Base-by-base conservation (phyloP, 2,113 vertebrate genomes). In the Triplophysa tibetana region DNA sequence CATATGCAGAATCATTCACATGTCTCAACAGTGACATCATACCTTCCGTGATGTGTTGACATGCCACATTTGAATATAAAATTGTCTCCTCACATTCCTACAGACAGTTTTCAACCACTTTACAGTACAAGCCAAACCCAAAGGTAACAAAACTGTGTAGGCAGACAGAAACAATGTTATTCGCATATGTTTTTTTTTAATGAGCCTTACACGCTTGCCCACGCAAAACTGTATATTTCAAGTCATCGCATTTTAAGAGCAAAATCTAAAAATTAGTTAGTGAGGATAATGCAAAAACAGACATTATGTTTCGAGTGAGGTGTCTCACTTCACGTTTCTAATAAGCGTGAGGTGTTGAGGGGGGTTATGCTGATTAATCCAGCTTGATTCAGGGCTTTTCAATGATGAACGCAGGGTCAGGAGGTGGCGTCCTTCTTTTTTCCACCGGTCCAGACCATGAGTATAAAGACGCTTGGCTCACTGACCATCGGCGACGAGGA, bases 111-210 rank as follows among this genome's bases (percentile, higher is more conserved):
- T 19, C 56, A 81, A 45, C 26, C 76, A 60, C 65, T 80, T 78
- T 67, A 23, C 68, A 33, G 66, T 63, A 41, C 63, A 33, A 70
- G 26, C 60, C 14, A 66, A 62, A 69, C 82, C 75, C 61, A 41
- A 52, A 79, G 70, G 82, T 83, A 45, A 63, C 61, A 79, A 68
- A 78, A 76, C 81, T 70, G 41, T 83, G 81, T 77, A 33, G 81
- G 81, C 50, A 45, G 65, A 70, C 13, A 54, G 26, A 66, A 65
- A 24, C 65, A 21, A 14, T 29, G 64, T 69, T 50, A 33, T 29
- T 41, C 64, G 56, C 62, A 56, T 74, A 70, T 81, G 33, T 38
- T 38, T 38, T 77, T 69, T 50, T 65, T 45, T 75, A 81, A 81
- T 70, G 78, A 81, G 65, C 65, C 73, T 81, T 70, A 69, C 52